phyloP scores from a whole-genome alignment of 2,797 vertebrate species.

The Podargus strigoides region DNA sequence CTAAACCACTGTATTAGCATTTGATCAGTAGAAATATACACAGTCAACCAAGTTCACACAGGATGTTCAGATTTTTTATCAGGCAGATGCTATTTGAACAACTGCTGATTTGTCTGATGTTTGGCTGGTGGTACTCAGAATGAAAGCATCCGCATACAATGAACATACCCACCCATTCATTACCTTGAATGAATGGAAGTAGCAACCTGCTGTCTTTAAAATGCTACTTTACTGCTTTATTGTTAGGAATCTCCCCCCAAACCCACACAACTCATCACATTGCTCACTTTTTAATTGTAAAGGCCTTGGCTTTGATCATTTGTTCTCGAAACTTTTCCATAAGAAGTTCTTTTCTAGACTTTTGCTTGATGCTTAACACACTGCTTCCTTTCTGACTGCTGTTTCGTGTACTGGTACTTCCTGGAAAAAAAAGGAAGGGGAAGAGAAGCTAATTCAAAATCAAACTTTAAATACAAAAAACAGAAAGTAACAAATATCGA shows the following conservation, averaged over 20 bases:
- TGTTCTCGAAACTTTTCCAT: constrained; percentile 91
- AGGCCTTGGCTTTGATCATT: constrained; percentile 87
- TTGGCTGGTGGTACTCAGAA: neutral
- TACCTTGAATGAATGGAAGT: neutral
- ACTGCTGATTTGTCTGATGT: neutral
- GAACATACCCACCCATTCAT: neutral
- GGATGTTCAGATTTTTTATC: neutral
- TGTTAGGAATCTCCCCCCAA: neutral
- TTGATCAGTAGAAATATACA: neutral
- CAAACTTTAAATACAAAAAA: neutral
- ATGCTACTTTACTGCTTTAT: neutral
- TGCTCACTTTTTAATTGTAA: constrained; percentile 85
- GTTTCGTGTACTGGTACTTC: constrained; percentile 88
- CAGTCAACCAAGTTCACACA: neutral
- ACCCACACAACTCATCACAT: neutral
- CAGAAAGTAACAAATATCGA: neutral
- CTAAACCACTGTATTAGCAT: neutral
- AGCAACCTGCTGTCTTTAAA: neutral
- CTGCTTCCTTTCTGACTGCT: constrained; percentile 90
- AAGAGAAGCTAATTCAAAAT: neutral
- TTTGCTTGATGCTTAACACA: constrained; percentile 83
- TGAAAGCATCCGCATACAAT: neutral
- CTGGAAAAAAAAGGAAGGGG: constrained; percentile 63
- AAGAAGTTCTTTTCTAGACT: constrained; percentile 88
- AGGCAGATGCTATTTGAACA: neutral